Base-by-base conservation (phyloP, 2,888 invertebrate genomes). In the Drosophila tanythrix region DNA sequence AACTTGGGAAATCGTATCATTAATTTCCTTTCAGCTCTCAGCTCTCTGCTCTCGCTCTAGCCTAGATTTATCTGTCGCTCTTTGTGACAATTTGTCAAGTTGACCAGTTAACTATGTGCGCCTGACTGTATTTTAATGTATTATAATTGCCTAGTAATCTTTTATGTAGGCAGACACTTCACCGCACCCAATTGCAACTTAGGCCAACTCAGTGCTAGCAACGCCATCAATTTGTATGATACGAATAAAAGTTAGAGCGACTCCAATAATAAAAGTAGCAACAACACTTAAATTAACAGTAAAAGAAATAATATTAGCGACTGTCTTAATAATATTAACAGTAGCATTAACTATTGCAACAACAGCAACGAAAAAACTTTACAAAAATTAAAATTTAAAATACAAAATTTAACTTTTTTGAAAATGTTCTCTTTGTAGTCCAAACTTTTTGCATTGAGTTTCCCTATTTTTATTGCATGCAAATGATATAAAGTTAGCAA, bases 1-100 rank as follows among this genome's bases (percentile, higher is more conserved):
- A 76, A 81, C 89, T 82, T 88, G 79, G 76, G 73, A 84, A 86
- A 84, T 82, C 82, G 83, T 80, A 79, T 84, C 89, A 86, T 90
- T 86, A 89, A 89, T 90, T 88, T 83, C 65, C 81, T 82, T 74
- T 70, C 50, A 65, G 63, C 64, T 57, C 40, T 31, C 5, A 65
- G 63, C 64, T 57, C 40, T 31, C 5, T 38, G 7, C 33, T 25
- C 38, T 46, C 10, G n/a, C 40, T 7, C 10, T 15, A 51, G 27
- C 53, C 38, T 38, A 46, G 50, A 40, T 46, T 53, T 56, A 15
- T 60, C 60, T 25, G 38, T 38, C 31, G 46, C 8, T 36, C 10
- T 29, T n/a, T 68, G 27, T 55, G 38, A 60, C 69, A 74, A 83
- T 80, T 83, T 86, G 74, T 86, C 83, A 78, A 67, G 52, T 21